These are phyloP conservation scores for Ormyrus rosae DNA, from an alignment of 2,888 invertebrate genomes.

Conservation along the genomic window DNA sequence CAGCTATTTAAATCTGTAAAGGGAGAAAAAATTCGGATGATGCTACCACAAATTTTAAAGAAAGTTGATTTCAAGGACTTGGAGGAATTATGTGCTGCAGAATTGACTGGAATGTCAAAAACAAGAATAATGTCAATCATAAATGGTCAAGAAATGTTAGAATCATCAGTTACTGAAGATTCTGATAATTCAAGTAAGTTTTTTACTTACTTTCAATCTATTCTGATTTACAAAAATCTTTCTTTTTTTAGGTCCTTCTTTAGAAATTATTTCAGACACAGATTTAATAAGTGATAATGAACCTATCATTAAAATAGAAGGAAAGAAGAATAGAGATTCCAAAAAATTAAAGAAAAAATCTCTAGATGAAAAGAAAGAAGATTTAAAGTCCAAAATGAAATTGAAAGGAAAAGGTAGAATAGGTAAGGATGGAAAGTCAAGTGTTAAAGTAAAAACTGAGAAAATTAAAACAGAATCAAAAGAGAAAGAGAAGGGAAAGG, in stretches of 20 bases:
- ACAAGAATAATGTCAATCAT: constrained; percentile 69
- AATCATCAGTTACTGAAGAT: constrained; percentile 73
- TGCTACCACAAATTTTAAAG: constrained; percentile 73
- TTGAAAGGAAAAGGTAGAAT: constrained; percentile 56
- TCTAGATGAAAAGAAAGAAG: constrained; percentile 58
- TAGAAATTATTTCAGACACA: constrained; percentile 74
- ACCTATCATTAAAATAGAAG: constrained; percentile 63
- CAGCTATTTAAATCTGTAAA: constrained; percentile 74
- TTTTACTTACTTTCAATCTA: no score
- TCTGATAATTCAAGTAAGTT: constrained; percentile 70
- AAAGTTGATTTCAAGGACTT: constrained; percentile 70
- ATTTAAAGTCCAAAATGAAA: constrained; percentile 61
- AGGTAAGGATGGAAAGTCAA: constrained; percentile 58
- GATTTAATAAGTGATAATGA: constrained; percentile 71
- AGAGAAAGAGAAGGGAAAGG: constrained; percentile 65
- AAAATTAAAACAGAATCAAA: constrained; percentile 60
- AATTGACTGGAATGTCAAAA: constrained; percentile 73
- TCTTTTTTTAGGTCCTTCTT: constrained; percentile 68
- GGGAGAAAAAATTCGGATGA: constrained; percentile 72
- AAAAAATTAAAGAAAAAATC: constrained; percentile 62
- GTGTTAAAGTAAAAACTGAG: constrained; percentile 63
- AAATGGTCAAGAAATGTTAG: constrained; percentile 69
- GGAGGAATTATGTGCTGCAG: constrained; percentile 71
- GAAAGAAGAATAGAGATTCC: constrained; percentile 56
- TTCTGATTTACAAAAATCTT: constrained; percentile 9